Evolutionary conservation across 2,113 vertebrate species (phyloP), one percentile per base, ranked within the genome.

Genomic region (Narcine bancroftii): DNA sequence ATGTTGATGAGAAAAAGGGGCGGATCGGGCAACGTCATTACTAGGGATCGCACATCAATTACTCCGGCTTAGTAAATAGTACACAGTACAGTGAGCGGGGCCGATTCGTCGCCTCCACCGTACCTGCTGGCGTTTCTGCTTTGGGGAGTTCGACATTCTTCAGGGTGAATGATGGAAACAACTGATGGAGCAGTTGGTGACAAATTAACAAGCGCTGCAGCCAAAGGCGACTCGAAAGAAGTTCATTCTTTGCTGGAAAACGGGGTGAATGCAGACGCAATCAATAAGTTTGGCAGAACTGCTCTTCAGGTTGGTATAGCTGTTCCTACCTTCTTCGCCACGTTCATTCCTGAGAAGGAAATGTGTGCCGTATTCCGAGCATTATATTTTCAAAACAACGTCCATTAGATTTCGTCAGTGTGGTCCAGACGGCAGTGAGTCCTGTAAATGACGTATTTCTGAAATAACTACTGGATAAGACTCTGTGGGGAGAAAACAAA

Each of bases 281-380:
- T 93, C 93, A 99, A 99, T 95, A 94, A 60, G 94, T 98, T 95
- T 95, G 96, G 96, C 93, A 98, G 97, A 94, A 99, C 98, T 95
- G 95, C 98, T 93, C 94, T 99, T 94, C 98, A 99, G 98, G 98
- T 99, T 95, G 94, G 98, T 97, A 95, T 96, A 39, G 36, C 56
- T 50, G 33, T 63, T 87, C 50, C 33, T 60, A 42, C 69, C 65
- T 69, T 45, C 39, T 66, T 45, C 24, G 13, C 60, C 2, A 15
- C 24, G 24, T 91, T 6, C 87, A 65, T 91, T 39, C 11, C 1
- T 36, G 29, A 87, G 53, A 60, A 60, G 53, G 29, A 53, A 85
- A 87, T 60, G 33, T n/a, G 53, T 56, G 7, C 87, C 45, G 63
- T n/a, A 21, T 56, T 66, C 39, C 0, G 15, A 50, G 77, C 53